Percentiles rank a stretch among this genome's conserved stretches.
phyloP scores from a whole-genome alignment of 2,113 vertebrate genomes.

The Protomyctophum bolini region DNA sequence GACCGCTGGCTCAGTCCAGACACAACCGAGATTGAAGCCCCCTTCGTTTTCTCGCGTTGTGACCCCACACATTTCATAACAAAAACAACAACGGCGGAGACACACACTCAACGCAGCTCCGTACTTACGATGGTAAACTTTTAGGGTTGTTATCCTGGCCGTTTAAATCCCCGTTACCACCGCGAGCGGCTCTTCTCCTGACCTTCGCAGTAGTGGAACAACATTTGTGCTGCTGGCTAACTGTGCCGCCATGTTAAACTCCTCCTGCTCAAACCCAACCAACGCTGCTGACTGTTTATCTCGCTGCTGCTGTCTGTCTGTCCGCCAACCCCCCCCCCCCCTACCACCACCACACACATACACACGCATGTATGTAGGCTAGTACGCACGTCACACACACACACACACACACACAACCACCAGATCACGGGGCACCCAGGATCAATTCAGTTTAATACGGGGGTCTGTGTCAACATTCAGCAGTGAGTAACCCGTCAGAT shows the following conservation, averaged over 20 bases:
- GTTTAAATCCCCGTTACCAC: slow-evolving; percentile 68
- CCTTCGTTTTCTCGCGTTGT: slow-evolving; percentile 18
- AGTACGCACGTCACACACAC: not conserved
- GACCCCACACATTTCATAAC: slow-evolving; percentile 47
- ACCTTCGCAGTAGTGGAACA: slow-evolving; percentile 82
- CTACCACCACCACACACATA: slow-evolving; percentile 37
- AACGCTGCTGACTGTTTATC: slow-evolving; percentile 82
- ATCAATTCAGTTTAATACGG: slow-evolving; percentile 46
- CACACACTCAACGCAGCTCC: slow-evolving; percentile 14
- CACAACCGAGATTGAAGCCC: slow-evolving; percentile 76
- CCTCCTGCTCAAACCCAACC: slow-evolving; percentile 70
- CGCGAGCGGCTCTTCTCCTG: slow-evolving; percentile 66
- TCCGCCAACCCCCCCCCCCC: slow-evolving; percentile 65
- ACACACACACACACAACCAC: slow-evolving; percentile 9
- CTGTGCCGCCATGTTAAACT: slow-evolving; percentile 83
- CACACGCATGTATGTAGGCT: slow-evolving; percentile 1
- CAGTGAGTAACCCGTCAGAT: no score
- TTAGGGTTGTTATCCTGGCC: slow-evolving; percentile 42
- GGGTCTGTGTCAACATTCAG: not conserved
- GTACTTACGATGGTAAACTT: slow-evolving; percentile 67
- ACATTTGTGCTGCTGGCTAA: slow-evolving; percentile 77
- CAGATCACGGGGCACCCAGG: slow-evolving; percentile 66
- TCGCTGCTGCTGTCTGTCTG: slow-evolving; percentile 63
- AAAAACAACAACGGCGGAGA: slow-evolving; percentile 37
- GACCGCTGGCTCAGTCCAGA: slow-evolving; percentile 43